Conservation (phyloP, 2,888 invertebrate species). For the Linnaemya tessellans region DNA sequence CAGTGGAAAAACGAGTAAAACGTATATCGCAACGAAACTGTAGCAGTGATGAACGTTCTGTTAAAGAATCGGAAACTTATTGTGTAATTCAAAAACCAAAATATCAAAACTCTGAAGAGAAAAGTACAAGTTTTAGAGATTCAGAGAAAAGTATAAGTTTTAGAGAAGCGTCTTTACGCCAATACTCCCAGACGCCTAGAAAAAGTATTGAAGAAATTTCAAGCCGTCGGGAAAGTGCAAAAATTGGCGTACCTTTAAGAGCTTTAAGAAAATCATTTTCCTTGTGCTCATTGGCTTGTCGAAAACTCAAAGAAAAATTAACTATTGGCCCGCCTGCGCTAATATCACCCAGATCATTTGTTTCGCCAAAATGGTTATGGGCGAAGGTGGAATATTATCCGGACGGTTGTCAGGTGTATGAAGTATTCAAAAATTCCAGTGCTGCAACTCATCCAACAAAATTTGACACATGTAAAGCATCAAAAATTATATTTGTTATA, state of each 20-base stretch:
- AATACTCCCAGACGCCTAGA: constrained; percentile 4
- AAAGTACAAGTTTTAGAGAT: constrained; percentile 2
- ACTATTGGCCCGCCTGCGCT: not conserved
- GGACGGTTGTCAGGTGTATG: constrained; percentile 77
- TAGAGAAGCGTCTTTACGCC: not conserved
- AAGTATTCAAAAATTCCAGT: constrained; percentile 76
- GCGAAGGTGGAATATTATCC: constrained; percentile 74
- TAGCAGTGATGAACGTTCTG: constrained; percentile 12
- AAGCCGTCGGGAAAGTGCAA: not conserved
- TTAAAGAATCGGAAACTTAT: constrained; percentile 19
- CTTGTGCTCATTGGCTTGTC: constrained; percentile 75
- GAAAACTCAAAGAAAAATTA: constrained; percentile 73
- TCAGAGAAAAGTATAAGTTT: constrained; percentile 13
- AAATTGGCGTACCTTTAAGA: constrained; percentile 18
- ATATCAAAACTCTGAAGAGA: constrained; percentile 13
- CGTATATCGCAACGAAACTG: constrained; percentile 29
- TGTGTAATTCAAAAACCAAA: constrained; percentile 50
- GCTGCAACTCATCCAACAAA: constrained; percentile 66
- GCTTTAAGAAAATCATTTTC: constrained; percentile 75
- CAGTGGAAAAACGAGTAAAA: constrained; percentile 20
- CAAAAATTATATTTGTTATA: constrained; percentile 77
- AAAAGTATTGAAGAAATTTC: not conserved
- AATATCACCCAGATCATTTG: not conserved
- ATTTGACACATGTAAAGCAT: constrained; percentile 56
- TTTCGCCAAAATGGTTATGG: constrained; percentile 75